Percentiles rank a stretch among this genome's conserved stretches.
Conservation (phyloP, 1,140 invertebrate species). For the Mizuhopecten yessoensis region DNA sequence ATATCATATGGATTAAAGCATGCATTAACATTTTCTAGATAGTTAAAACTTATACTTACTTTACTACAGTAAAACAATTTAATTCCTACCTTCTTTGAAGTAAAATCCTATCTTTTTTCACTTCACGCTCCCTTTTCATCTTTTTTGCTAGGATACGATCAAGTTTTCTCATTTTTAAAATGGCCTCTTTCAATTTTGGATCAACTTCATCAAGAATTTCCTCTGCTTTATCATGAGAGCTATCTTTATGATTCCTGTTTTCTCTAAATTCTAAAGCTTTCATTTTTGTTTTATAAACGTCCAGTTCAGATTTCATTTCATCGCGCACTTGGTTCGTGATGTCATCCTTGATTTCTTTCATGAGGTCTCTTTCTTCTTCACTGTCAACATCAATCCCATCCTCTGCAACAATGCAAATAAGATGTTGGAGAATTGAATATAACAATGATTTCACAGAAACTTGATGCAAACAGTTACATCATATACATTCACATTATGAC, state of each 20-base stretch:
- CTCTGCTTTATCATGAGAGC: conserved; percentile 53
- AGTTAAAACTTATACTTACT: too few species aligned
- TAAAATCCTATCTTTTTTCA: conserved; percentile 81
- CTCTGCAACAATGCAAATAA: conserved; percentile 49
- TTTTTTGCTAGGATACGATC: conserved; percentile 81
- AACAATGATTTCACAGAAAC: neutral
- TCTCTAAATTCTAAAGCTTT: conserved; percentile 70
- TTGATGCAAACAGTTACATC: neutral
- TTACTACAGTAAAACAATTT: too few species aligned
- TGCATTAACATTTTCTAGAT: too few species aligned
- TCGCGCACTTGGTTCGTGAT: conserved; percentile 77
- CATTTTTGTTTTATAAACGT: conserved; percentile 70
- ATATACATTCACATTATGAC: too few species aligned
- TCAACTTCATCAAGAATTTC: conserved; percentile 71
- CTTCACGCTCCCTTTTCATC: conserved; percentile 78
- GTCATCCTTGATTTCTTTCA: conserved; percentile 80
- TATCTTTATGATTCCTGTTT: conserved; percentile 43
- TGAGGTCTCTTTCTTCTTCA: conserved; percentile 81
- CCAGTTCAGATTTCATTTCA: conserved; percentile 81
- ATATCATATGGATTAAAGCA: too few species aligned
- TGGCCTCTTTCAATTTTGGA: conserved; percentile 78
- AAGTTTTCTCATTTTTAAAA: conserved; percentile 81
- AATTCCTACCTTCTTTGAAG: conserved; percentile 78
- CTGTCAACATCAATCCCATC: conserved; percentile 77
- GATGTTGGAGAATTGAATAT: neutral